Evolutionary conservation across 2,888 invertebrate species (phyloP).

Genomic region (Acronicta leporina): DNA sequence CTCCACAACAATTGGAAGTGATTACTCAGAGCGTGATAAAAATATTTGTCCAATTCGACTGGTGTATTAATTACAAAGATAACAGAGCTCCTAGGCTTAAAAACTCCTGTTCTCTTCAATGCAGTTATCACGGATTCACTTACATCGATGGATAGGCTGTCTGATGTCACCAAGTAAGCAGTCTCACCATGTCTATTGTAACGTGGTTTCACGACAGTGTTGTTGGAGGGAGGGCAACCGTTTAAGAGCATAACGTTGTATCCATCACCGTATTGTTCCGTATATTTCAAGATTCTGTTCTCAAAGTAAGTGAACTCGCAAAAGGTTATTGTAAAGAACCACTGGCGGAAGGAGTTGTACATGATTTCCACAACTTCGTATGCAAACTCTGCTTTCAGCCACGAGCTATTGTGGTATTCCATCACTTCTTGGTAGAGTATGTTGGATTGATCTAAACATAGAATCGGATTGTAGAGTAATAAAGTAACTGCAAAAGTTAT

Average conservation of each 20-base stretch:
- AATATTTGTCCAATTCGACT: slow-evolving; percentile 73
- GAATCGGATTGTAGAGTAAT: slow-evolving; percentile 55
- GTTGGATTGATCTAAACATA: slow-evolving; percentile 55
- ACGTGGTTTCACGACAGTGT: slow-evolving; percentile 73
- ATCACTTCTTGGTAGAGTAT: slow-evolving; percentile 71
- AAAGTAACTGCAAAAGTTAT: slow-evolving; percentile 51
- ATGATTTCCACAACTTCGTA: slow-evolving; percentile 78
- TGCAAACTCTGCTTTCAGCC: slow-evolving; percentile 73
- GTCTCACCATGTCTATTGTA: slow-evolving; percentile 81
- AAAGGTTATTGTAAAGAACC: slow-evolving; percentile 83
- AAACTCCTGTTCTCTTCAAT: slow-evolving; percentile 78
- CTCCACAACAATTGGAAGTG: slow-evolving; percentile 87
- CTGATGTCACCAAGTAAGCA: slow-evolving; percentile 79
- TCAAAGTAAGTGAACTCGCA: slow-evolving; percentile 85
- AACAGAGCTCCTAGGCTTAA: slow-evolving; percentile 80
- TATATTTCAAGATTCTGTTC: slow-evolving; percentile 81
- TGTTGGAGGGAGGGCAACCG: slow-evolving; percentile 73
- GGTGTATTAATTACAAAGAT: slow-evolving; percentile 79
- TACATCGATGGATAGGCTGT: slow-evolving; percentile 69
- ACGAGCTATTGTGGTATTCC: slow-evolving; percentile 71
- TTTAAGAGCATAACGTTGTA: slow-evolving; percentile 81
- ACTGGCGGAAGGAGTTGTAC: slow-evolving; percentile 78
- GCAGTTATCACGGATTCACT: slow-evolving; percentile 75
- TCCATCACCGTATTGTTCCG: slow-evolving; percentile 76
- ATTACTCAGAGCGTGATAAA: slow-evolving; percentile 74